Conservation (phyloP, 2,888 invertebrate species). For the Drosophila picticornis region DNA sequence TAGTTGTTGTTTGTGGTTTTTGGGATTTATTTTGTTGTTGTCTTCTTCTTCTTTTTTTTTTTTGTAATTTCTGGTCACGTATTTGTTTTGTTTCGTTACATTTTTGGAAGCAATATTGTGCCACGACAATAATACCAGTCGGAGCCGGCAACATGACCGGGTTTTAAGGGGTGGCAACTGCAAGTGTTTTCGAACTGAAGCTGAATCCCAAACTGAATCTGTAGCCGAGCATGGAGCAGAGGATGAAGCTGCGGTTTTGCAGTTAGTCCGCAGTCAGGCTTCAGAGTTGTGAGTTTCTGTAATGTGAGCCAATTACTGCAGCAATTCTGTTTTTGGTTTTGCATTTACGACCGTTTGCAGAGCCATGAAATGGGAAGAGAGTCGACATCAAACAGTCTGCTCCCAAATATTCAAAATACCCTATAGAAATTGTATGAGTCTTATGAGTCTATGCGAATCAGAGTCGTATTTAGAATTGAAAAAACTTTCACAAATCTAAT, state of each 20-base stretch:
- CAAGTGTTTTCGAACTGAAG: conserved; percentile 2
- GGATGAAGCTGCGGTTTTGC: conserved; percentile 38
- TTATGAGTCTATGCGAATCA: neutral
- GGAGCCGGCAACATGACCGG: conserved; percentile 34
- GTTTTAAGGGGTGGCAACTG: conserved; percentile 32
- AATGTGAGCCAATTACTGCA: conserved; percentile 73
- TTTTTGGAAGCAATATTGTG: conserved; percentile 78
- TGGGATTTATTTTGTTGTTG: conserved; percentile 40
- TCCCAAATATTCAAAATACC: neutral
- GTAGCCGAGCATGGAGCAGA: conserved; percentile 10
- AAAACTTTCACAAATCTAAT: neutral
- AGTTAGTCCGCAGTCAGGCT: conserved; percentile 36
- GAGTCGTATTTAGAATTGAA: neutral
- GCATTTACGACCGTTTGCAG: conserved; percentile 1
- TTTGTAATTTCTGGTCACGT: conserved; percentile 79
- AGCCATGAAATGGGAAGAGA: neutral
- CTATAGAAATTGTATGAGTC: neutral
- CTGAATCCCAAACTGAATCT: conserved; percentile 8
- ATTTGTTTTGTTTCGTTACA: conserved; percentile 78
- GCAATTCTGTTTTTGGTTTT: conserved; percentile 1
- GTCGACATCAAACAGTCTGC: neutral
- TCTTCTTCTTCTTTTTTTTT: conserved; percentile 32
- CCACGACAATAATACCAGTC: conserved; percentile 74
- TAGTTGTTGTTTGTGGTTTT: conserved; percentile 33
- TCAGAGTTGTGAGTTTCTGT: conserved; percentile 58